phyloP scores from a whole-genome alignment of 2,888 invertebrate species.

The Octonoba sinensis region DNA sequence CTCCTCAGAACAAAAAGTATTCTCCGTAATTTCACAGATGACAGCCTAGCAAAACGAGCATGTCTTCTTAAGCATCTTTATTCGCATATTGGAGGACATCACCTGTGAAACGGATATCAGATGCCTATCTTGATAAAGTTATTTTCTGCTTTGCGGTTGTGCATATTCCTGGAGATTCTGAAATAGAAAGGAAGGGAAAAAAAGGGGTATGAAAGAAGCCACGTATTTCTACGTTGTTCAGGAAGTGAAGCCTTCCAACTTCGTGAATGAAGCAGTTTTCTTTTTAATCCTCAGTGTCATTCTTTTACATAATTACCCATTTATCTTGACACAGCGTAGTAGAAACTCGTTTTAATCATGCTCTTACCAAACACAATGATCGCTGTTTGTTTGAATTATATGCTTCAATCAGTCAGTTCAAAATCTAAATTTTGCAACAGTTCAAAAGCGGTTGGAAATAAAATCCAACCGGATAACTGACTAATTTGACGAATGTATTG shows the following conservation, averaged over 20 bases:
- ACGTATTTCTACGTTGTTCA: background rate
- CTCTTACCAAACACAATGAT: too few species aligned
- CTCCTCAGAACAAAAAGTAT: too few species aligned
- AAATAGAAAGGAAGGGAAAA: background rate
- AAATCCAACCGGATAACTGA: too few species aligned
- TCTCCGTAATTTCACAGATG: too few species aligned
- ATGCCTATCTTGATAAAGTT: constrained; percentile 3
- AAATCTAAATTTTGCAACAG: too few species aligned
- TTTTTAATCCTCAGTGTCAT: background rate
- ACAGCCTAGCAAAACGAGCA: too few species aligned
- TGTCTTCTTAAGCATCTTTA: background rate
- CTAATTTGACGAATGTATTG: too few species aligned
- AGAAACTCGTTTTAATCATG: too few species aligned
- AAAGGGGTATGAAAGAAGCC: background rate
- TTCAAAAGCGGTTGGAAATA: too few species aligned
- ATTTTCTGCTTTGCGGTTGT: constrained; percentile 1
- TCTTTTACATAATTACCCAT: too few species aligned
- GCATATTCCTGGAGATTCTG: background rate
- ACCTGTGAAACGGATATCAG: background rate
- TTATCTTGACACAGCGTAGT: too few species aligned
- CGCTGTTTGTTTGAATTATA: background rate
- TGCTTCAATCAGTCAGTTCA: too few species aligned
- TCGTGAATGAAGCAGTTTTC: constrained; percentile 2
- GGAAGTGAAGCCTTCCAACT: constrained; percentile 7
- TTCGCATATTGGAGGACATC: background rate